Percentiles rank a stretch among this genome's conserved stretches.
Evolutionary conservation across 2,888 invertebrate species (phyloP).

Genomic region (Epinotia nisella): DNA sequence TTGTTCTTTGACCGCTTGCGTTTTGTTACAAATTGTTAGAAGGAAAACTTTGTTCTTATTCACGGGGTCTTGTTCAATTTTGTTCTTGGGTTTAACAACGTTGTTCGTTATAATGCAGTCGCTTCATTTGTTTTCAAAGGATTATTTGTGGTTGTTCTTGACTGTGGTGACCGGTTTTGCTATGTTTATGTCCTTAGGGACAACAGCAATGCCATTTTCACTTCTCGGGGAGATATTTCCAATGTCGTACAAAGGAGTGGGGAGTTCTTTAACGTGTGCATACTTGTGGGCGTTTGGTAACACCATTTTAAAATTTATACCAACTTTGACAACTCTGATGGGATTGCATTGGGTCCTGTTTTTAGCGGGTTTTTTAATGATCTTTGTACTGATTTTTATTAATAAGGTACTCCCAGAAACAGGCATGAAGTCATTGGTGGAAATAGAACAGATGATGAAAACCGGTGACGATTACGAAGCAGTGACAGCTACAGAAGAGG

Average conservation of each 20-base stretch:
- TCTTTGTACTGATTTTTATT: constrained; percentile 45
- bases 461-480: constrained; percentile 39
- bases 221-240: constrained; percentile 53
- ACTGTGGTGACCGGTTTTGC: constrained; percentile 50
- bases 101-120: constrained; percentile 49
- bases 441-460: constrained; percentile 50
- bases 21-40: constrained; percentile 50
- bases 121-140: constrained; percentile 48
- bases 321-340: constrained; percentile 43
- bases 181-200: constrained; percentile 54
- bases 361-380: constrained; percentile 46
- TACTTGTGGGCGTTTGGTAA: constrained; percentile 54
- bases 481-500: constrained; percentile 44
- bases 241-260: constrained; percentile 52
- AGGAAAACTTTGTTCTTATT: constrained; percentile 51
- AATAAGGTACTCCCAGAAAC: constrained; percentile 51
- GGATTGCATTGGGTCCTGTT: constrained; percentile 48
- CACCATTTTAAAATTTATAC: constrained; percentile 48
- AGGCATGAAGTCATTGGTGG: constrained; percentile 47
- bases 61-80: constrained; percentile 49
- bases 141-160: constrained; percentile 50
- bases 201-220: constrained; percentile 51
- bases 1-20: constrained; percentile 52
- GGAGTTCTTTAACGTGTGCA: constrained; percentile 53
- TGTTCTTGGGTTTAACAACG: constrained; percentile 48